Evolutionary conservation across 2,888 invertebrate species (phyloP), one percentile per base, ranked within the genome.

Genomic region (Epinotia nisella): DNA sequence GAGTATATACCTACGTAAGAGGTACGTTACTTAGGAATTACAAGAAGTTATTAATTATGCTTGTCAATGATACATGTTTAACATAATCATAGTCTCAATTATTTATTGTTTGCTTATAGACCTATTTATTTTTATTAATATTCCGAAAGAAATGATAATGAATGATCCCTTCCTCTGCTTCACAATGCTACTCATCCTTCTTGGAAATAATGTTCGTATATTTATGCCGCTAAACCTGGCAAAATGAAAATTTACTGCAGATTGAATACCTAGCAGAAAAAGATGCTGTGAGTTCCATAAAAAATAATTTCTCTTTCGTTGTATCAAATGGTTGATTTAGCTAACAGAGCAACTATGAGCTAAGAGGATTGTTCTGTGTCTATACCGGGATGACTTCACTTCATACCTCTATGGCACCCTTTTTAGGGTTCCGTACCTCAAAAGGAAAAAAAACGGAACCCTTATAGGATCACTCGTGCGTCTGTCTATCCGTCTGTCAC

Each of bases 181-280:
- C 51, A 68, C 62, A 68, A 51, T 53, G 13, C n/a, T 56, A 39
- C 72, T 62, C 67, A 79, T 79, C 75, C 80, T 78, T 79, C 78
- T 78, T 77, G 78, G 77, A 80, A 82, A 81, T 83, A 84, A 84
- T 81, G 81, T 76, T 76, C 75, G 75, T 81, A 77, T 80, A 77
- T 80, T 84, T 82, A 80, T 76, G 76, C 81, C 78, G 71, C 76
- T 77, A 79, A 82, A 82, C 77, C 79, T 79, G 78, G 77, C 79
- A 78, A 80, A 77, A 85, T 88, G 87, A 83, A 85, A 85, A 87
- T 83, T 85, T 87, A 88, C 85, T 88, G 85, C 88, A 87, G 85
- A 87, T 87, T 86, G 85, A 84, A 87, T 83, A n/a, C n/a, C n/a
- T n/a, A 80, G 81, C 78, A 80, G 79, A 80, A 81, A 83, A 83